These are phyloP conservation scores for Drosophila seguyi DNA, from an alignment of 1,140 invertebrate genomes.

Conservation along the genomic window DNA sequence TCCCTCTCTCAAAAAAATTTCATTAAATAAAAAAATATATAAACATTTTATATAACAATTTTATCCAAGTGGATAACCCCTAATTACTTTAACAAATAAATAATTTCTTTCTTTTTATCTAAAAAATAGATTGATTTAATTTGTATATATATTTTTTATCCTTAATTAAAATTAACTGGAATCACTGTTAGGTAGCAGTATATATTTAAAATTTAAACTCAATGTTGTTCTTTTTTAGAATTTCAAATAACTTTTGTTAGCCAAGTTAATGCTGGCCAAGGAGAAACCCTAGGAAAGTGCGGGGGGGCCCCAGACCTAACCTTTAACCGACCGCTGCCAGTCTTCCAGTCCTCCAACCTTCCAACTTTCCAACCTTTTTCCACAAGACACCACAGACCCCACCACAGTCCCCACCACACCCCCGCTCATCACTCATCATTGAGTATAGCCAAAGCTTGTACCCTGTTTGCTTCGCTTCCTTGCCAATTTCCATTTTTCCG, in stretches of 20 bases:
- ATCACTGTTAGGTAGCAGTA: not conserved
- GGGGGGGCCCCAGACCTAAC: not conserved
- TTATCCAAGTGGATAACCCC: too few relatives aligned
- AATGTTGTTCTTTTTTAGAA: not conserved
- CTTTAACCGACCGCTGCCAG: not conserved
- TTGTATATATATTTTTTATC: too few relatives aligned
- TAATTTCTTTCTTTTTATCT: too few relatives aligned
- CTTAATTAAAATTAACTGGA: not conserved
- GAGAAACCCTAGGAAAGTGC: conserved; percentile 12
- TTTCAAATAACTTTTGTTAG: not conserved
- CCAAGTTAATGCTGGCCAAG: conserved; percentile 5
- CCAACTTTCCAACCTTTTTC: not conserved
- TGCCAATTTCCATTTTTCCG: conserved; percentile 81
- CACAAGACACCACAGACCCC: conserved; percentile 1
- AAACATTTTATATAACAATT: too few relatives aligned
- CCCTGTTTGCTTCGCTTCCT: conserved; percentile 69
- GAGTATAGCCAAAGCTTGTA: conserved; percentile 43
- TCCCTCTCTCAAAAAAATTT: too few relatives aligned
- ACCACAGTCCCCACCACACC: not conserved
- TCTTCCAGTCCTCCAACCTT: not conserved
- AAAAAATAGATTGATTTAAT: too few relatives aligned
- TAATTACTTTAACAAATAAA: too few relatives aligned
- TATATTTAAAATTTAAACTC: not conserved
- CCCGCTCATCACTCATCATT: conserved; percentile 25
- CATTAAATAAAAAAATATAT: too few relatives aligned